Conservation (phyloP, 2,797 vertebrate genomes). For the Gallinago nigripennis region DNA sequence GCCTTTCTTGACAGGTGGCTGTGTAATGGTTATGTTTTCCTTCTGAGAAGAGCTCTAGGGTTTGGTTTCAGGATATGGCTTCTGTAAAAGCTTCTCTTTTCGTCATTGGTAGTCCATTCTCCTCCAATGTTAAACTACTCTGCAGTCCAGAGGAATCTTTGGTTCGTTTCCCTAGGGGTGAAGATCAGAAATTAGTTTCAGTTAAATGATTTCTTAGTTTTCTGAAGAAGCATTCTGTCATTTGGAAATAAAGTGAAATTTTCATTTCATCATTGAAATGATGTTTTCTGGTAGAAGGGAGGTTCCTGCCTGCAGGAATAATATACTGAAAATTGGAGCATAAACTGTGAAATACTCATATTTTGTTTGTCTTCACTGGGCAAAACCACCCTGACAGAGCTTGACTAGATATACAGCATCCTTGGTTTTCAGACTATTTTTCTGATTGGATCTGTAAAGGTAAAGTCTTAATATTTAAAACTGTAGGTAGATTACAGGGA, state of each 20-base stretch:
- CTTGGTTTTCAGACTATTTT: not conserved
- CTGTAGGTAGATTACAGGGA: not conserved
- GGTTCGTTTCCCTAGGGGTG: not conserved
- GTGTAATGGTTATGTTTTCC: not conserved
- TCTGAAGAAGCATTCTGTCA: not conserved
- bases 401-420: not conserved
- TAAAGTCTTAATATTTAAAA: not conserved
- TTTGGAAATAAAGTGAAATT: not conserved
- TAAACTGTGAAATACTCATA: accelerated
- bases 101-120: not conserved
- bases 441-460: not conserved
- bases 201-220: not conserved
- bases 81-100: not conserved
- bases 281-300: not conserved
- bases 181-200: not conserved
- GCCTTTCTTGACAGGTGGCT: not conserved
- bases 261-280: not conserved
- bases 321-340: not conserved
- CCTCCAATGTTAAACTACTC: not conserved
- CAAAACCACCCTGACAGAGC: not conserved
- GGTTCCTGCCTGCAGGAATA: not conserved
- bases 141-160: not conserved
- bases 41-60: not conserved
- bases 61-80: not conserved
- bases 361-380: not conserved